phyloP scores from a whole-genome alignment of 1,140 invertebrate genomes.

The Grapholita molesta region DNA sequence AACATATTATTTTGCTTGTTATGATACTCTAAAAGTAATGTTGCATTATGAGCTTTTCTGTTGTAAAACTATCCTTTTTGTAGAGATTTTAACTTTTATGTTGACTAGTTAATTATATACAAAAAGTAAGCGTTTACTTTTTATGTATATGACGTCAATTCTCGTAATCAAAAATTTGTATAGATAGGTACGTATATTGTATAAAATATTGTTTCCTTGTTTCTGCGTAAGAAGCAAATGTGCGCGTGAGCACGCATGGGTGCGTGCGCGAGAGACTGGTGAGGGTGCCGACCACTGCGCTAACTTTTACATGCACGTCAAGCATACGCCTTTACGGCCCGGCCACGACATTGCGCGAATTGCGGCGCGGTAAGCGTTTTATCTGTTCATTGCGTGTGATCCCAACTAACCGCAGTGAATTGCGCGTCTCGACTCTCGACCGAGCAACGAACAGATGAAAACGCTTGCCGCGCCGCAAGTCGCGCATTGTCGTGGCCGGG shows the following conservation, averaged over 20 bases:
- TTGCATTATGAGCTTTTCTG: constrained; percentile 11
- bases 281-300: constrained; percentile 10
- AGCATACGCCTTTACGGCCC: neutral
- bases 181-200: constrained; percentile 32
- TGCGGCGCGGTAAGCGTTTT: too few relatives aligned
- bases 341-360: too few relatives aligned
- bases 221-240: constrained; percentile 33
- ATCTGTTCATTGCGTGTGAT: too few relatives aligned
- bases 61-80: constrained; percentile 8
- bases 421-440: too few relatives aligned
- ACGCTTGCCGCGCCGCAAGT: too few relatives aligned
- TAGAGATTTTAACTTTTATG: constrained; percentile 23
- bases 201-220: constrained; percentile 40
- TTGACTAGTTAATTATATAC: constrained; percentile 51
- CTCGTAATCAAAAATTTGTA: constrained; percentile 56
- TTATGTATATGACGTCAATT: constrained; percentile 70
- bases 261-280: constrained; percentile 60
- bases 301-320: neutral
- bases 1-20: constrained; percentile 33
- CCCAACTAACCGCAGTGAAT: too few relatives aligned
- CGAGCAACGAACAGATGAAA: too few relatives aligned
- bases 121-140: constrained; percentile 47
- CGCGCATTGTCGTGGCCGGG: neutral
- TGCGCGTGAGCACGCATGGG: constrained; percentile 55
- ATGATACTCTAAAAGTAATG: constrained; percentile 25